Conservation (phyloP, 2,113 vertebrate species). For the Paramisgurnus dabryanus region DNA sequence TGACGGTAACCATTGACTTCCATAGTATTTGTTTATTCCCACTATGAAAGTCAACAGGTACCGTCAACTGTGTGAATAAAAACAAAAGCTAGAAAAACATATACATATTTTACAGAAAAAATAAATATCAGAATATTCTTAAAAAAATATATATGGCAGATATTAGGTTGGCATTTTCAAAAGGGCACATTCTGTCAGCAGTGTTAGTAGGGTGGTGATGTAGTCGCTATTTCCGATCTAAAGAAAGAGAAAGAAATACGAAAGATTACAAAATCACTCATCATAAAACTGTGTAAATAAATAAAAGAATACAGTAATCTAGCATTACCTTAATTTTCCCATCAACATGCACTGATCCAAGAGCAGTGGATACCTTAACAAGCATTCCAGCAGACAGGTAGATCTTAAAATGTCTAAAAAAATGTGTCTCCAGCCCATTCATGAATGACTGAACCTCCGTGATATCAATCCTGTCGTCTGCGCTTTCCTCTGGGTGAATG, state of each 20-base stretch:
- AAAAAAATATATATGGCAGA: not conserved
- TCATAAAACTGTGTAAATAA: no score
- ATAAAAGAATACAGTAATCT: not conserved
- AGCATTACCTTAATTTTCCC: constrained; percentile 87
- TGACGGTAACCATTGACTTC: no score
- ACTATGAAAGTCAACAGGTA: no score
- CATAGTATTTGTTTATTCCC: no score
- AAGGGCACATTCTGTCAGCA: constrained; percentile 85
- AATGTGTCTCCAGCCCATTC: constrained; percentile 83
- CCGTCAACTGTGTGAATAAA: no score
- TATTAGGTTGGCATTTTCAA: constrained; percentile 72
- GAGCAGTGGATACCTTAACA: constrained; percentile 81
- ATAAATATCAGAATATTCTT: constrained; percentile 29
- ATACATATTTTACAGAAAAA: constrained; percentile 20
- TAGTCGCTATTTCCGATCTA: constrained; percentile 84
- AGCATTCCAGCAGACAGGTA: constrained; percentile 83
- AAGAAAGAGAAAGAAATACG: constrained; percentile 40
- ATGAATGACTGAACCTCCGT: constrained; percentile 85
- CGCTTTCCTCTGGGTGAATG: constrained; percentile 69
- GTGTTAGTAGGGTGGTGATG: constrained; percentile 78
- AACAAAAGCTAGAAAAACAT: not conserved
- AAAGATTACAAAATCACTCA: no score
- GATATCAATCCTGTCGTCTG: constrained; percentile 72
- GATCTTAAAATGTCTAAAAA: constrained; percentile 89
- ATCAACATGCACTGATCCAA: constrained; percentile 82